Evolutionary conservation across 1,140 invertebrate genomes (phyloP), one percentile per base, ranked within the genome.

Genomic region (Dendrolimus kikuchii): DNA sequence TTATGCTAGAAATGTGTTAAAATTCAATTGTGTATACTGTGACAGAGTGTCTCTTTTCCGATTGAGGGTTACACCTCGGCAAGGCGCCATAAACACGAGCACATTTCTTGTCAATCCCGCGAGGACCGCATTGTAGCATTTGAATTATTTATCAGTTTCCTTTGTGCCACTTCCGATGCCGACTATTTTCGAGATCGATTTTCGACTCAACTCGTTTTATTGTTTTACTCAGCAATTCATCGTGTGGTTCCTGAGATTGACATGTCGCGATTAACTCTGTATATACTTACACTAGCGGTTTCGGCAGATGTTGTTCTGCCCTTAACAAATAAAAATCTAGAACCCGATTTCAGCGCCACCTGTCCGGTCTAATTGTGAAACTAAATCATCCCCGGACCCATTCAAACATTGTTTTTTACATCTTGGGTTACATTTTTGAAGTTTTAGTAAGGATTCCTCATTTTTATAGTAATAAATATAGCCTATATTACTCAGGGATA

Each of bases 121-220:
- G 59, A 70, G 62, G 75, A 73, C 72, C 77, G 77, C 76, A 81
- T 66, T 81, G 77, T 77, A 80, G 76, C 66, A 60, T 77, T 75
- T 83, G 76, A 81, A 83, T 83, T 80, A 83, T 81, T 81, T 83
- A 83, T 83, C 62, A 80, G 73, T 68, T 61, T 68, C 72, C 74
- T 81, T 78, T 81, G 75, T 77, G 69, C 62, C 74, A 72, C 71
- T 68, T 71, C 68, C 70, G 68, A 80, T 79, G 74, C 69, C 64
- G 75, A 71, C 69, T 64, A 73, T 72, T 72, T 68, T 64, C 64
- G 63, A 60, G 61, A 58, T 55, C 53, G 57, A 68, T 68, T 71
- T 66, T 67, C 59, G 57, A 43, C 40, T 59, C 49, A 53, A 62
- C 64, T 60, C 60, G 43, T 71, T 71, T 66, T 68, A 71, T 69